Evolutionary conservation across 2,888 invertebrate species (phyloP), one percentile per base, ranked within the genome.

Genomic region (Dryococelus australis): DNA sequence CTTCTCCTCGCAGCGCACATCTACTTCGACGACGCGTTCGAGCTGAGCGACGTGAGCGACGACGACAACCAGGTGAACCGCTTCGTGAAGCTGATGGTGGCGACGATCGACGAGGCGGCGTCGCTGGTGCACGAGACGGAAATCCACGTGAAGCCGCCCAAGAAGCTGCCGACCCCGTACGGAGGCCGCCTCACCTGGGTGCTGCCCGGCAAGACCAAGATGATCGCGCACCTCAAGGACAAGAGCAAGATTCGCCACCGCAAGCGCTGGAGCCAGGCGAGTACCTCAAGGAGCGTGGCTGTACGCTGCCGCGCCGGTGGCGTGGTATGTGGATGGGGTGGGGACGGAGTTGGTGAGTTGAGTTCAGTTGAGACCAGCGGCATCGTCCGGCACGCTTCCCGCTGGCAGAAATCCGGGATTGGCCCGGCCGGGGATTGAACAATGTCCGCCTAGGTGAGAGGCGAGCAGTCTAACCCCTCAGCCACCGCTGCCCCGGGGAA

Each of bases 191-290:
- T 98, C 80, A 95, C 96, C 0, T 98, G 97, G 97, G 95, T 94
- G 0, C 92, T 98, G 87, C 98, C 98, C 0, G 98, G 98, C 0
- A 96, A 96, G 90, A 97, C 97, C 35, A 96, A 96, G 91, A 93
- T 98, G 92, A 95, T 97, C 89, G 97, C 96, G 13, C 98, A 98
- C 92, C 93, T 98, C 88, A 98, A 98, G 92, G 98, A 98, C 92
- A 97, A 97, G 91, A 94, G 95, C 28, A 97, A 97, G 92, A 98
- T 98, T 86, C 94, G 98, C 65, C 96, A 97, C 91, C 96, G 97
- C 91, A 98, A 98, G 92, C 94, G 98, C 88, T 98, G 98, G 98
- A 98, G 98, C 85, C 98, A 98, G 94, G 96, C 95, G 90, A 90
- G 87, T 65, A 20, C 65, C 8, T 12, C 51, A 20, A 20, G 51